Evolutionary conservation across 2,888 invertebrate species (phyloP).

Genomic region (Eristalis intricaria): DNA sequence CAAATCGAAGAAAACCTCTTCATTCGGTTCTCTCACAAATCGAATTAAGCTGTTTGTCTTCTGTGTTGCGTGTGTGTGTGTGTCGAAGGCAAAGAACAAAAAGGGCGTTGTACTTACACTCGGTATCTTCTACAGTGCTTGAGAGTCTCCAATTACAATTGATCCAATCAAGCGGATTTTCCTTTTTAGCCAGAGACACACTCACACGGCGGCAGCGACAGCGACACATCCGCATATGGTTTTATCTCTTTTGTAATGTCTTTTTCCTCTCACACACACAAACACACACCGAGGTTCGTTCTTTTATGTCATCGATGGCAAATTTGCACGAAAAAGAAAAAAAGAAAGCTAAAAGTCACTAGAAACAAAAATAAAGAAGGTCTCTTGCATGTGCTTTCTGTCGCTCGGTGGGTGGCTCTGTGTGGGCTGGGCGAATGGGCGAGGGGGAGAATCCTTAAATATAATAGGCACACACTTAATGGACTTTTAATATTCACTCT

Average conservation of each 20-base stretch:
- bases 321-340: neutral
- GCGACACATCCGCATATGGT: neutral
- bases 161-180: slow-evolving; percentile 69
- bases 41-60: slow-evolving; percentile 43
- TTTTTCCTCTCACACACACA: neutral
- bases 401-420: neutral
- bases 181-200: neutral
- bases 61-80: too few relatives aligned
- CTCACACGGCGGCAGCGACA: neutral
- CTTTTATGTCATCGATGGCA: slow-evolving; percentile 24
- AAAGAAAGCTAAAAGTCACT: neutral
- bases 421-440: neutral
- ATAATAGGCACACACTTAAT: slow-evolving; percentile 52
- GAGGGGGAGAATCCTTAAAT: slow-evolving; percentile 26
- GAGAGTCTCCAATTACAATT: slow-evolving; percentile 67
- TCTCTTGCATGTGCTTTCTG: neutral
- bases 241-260: neutral
- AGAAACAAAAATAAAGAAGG: neutral
- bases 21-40: slow-evolving; percentile 37
- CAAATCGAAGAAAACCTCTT: slow-evolving; percentile 28
- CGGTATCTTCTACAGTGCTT: neutral
- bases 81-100: neutral
- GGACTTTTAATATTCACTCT: slow-evolving; percentile 65
- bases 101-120: slow-evolving; percentile 19
- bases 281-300: neutral